Evolutionary conservation across 1,140 invertebrate species (phyloP).

Genomic region (Tetragnatha versicolor): DNA sequence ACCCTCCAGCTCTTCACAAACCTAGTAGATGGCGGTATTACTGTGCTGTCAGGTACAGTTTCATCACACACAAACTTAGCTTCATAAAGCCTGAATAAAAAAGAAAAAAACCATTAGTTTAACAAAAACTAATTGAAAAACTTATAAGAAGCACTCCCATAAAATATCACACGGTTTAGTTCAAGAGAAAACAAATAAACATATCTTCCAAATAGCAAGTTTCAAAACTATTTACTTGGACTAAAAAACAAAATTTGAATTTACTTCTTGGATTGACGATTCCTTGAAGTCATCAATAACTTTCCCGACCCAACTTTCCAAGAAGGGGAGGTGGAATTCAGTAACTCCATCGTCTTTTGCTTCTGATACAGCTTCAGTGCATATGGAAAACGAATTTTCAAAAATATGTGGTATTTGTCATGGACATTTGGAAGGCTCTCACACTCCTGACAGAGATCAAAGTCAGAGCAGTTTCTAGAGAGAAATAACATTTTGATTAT

Average conservation of each 20-base stretch:
- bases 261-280: constrained; percentile 5
- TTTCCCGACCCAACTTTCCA: no score
- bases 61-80: constrained; percentile 62
- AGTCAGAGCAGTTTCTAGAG: constrained; percentile 62
- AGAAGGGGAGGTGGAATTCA: no score
- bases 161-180: no score
- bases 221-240: neutral
- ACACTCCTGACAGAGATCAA: constrained; percentile 64
- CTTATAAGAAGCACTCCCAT: neutral
- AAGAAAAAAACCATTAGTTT: neutral
- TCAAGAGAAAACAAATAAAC: no score
- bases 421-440: constrained; percentile 60
- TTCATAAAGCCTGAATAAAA: constrained; percentile 45
- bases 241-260: neutral
- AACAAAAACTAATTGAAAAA: neutral
- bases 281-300: neutral
- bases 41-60: constrained; percentile 61
- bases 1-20: constrained; percentile 64
- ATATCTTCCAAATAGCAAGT: no score
- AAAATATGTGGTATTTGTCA: constrained; percentile 61
- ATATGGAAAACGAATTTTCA: constrained; percentile 60
- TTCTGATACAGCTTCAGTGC: constrained; percentile 57
- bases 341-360: constrained; percentile 1
- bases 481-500: neutral
- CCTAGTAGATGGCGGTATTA: constrained; percentile 60